Base-by-base conservation (phyloP, 2,113 vertebrate species). In the Epinephelus cyanopodus region DNA sequence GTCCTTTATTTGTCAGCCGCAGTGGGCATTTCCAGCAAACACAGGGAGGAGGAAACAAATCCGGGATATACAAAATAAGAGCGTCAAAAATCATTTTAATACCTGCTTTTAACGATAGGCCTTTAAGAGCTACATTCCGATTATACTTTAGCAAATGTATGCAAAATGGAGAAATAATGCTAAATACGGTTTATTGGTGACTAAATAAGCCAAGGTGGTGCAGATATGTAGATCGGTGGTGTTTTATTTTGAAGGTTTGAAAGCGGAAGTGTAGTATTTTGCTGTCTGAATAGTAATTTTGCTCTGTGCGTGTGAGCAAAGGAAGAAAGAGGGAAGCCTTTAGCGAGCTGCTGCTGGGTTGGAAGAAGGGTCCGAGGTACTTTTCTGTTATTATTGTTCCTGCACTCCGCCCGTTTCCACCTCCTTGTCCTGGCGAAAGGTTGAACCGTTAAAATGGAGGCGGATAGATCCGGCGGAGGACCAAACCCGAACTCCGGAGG, bases 381-480 rank as follows among this genome's bases (percentile, higher is more conserved):
- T 63, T 86, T 88, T 84, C 84, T 80, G 58, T 65, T 85, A 56
- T 92, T 92, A 77, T 94, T 90, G 74, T 89, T 74, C 66, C 42
- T 62, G 83, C 76, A 79, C 77, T 65, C 71, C 60, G 79, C 60
- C 83, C 81, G 76, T 85, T 89, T 91, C 90, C 86, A 87, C 83
- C 85, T 90, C 81, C 71, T 90, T 92, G 90, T 92, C 89, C 92
- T 92, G 94, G 92, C 87, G 92, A 87, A 87, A 89, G 86, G 79
- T 84, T 91, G 83, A 90, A 90, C 90, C 86, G 79, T 87, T 92
- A 69, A 92, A 92, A 96, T 96, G 95, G 95, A 96, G 92, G 93
- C 95, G 94, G 95, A 96, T 85, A 92, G 95, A 93, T 94, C 95
- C 88, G 94, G 94, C 81, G 95, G 95, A 87, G 92, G 91, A 91